Conservation (phyloP, 2,888 invertebrate genomes). For the Urechis unicinctus region DNA sequence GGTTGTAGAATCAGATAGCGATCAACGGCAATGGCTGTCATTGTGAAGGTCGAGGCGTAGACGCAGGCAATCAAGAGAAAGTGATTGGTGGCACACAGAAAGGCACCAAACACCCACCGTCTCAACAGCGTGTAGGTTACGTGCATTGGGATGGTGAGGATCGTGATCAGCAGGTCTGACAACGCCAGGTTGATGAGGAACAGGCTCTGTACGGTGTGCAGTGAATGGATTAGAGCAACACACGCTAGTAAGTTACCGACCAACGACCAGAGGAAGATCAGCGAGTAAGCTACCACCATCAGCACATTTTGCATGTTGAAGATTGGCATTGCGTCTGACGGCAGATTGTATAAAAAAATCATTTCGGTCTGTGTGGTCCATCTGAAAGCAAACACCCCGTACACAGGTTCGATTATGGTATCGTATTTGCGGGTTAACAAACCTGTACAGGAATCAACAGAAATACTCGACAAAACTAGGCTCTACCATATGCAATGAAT, state of each 20-base stretch:
- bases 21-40: slow-evolving; percentile 52
- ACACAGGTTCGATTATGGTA: no score
- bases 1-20: slow-evolving; percentile 51
- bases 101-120: slow-evolving; percentile 52
- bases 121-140: slow-evolving; percentile 45
- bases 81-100: slow-evolving; percentile 50
- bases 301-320: no score
- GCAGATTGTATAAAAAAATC: no score
- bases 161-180: slow-evolving; percentile 37
- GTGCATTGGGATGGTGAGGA: slow-evolving; percentile 52
- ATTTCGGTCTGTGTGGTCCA: no score
- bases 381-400: no score
- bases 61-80: slow-evolving; percentile 50
- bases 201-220: slow-evolving; percentile 43
- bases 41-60: slow-evolving; percentile 52
- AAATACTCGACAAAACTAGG: no score
- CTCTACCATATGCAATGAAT: no score
- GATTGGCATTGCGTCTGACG: no score
- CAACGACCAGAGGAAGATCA: slow-evolving; percentile 27
- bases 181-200: slow-evolving; percentile 42
- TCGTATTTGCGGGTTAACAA: no score
- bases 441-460: no score
- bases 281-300: slow-evolving; percentile 12
- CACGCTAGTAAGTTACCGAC: slow-evolving; percentile 40
- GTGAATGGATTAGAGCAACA: slow-evolving; percentile 32